Base-by-base conservation (phyloP, 2,797 vertebrate species). In the Thamnophis elegans region DNA sequence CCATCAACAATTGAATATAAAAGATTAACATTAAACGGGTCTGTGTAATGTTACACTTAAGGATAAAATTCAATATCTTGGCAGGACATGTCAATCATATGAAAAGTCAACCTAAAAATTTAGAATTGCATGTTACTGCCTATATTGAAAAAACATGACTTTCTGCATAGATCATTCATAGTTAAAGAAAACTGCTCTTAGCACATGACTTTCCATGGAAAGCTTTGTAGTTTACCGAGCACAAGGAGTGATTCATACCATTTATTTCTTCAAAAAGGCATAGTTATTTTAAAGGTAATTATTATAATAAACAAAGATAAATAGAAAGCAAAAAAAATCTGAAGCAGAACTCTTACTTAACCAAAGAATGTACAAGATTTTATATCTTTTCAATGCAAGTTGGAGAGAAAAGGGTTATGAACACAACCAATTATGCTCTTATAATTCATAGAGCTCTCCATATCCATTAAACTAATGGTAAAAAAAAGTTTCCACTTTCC, bases 201-300 rank as follows among this genome's bases (percentile, higher is more conserved):
- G 91, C 93, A 96, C 87, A 92, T 94, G 89, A 94, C 92, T 95
- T 88, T 93, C 54, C 60, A 93, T 56, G 94, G 94, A 95, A 96
- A 94, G 60, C n/a, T 78, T 94, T 85, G 96, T 96, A 73, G 14
- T 92, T 94, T 92, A 92, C 59, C 20, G 4, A 90, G 20, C 93
- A 92, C 96, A 97, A 96, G 96, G 93, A 96, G 28, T 95, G 95
- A 94, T 92, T 96, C 92, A 95, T 93, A 92, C 90, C 89, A 94
- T 90, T 96, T 96, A 92, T 93, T 96, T 95, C 93, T 89, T 92
- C 91, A 93, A 96, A 93, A 96, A 92, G 47, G 78, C 90, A 78
- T 78, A 93, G 92, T 93, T 93, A 94, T 95, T 96, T 95, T 92
- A 89, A 91, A 94, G 93, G 94, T 91, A 96, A 94, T 95, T 92